A percentile compares a stretch with the other conserved stretches of the same genome.
Conservation (phyloP, 2,797 vertebrate genomes). For the Sebastolobus alascanus region DNA sequence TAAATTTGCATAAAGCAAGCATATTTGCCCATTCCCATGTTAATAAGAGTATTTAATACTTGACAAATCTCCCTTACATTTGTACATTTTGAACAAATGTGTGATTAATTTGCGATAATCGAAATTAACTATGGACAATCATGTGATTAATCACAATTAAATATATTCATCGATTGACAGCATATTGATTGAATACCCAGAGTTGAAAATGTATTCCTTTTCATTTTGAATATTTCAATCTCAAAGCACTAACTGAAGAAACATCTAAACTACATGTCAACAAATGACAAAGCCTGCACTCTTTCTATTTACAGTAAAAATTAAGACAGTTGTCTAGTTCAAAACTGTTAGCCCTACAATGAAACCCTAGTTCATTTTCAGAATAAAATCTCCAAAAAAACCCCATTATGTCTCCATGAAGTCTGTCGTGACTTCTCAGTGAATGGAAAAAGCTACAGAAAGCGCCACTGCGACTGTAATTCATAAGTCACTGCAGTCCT, state of each 20-base stretch:
- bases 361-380: conserved; percentile 1
- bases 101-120: no score
- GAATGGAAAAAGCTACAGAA: conserved; percentile 14
- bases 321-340: background rate
- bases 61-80: no score
- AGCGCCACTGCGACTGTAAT: conserved; percentile 6
- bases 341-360: background rate
- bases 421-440: conserved; percentile 4
- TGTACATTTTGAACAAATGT: no score
- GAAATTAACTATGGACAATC: no score
- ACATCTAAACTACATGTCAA: background rate
- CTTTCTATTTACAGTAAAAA: background rate
- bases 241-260: background rate
- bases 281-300: background rate
- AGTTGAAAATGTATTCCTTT: background rate
- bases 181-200: background rate
- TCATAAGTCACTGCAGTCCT: conserved; percentile 26
- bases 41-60: no score
- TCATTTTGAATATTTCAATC: background rate
- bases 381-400: background rate
- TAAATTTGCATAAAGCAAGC: no score
- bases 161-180: no score
- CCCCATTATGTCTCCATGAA: conserved; percentile 10
- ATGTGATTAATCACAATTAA: no score
- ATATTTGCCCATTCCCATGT: no score